Percentiles rank a stretch among this genome's conserved stretches.
Conservation (phyloP, 2,113 vertebrate genomes). For the Turnix velox region DNA sequence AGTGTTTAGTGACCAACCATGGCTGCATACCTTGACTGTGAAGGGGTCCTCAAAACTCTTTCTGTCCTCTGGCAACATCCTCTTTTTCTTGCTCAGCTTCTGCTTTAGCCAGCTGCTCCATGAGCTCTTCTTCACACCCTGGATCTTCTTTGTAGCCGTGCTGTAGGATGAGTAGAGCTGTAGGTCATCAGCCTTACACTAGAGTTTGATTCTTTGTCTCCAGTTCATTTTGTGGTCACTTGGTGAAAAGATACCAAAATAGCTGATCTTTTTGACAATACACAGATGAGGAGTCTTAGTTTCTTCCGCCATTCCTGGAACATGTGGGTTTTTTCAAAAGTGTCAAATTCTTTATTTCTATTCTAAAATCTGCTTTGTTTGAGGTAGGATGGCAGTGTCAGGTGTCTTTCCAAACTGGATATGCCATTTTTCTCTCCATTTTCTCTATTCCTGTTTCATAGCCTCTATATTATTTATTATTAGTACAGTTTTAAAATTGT, state of each 20-base stretch:
- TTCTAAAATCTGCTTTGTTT: neutral
- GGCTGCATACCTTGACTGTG: neutral
- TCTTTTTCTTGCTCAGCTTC: conserved; percentile 41
- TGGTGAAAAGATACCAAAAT: neutral
- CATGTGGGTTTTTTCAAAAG: neutral
- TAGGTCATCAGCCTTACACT: conserved; percentile 23
- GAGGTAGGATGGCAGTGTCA: neutral
- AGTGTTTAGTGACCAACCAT: neutral
- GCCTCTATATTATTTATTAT: neutral
- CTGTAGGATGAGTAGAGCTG: conserved; percentile 32
- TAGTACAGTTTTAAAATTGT: neutral
- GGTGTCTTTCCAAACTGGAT: neutral
- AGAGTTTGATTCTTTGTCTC: neutral
- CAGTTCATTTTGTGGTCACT: neutral
- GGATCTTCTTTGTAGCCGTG: conserved; percentile 9
- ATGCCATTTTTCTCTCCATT: neutral
- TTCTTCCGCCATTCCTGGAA: conserved; percentile 9
- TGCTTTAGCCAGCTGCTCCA: conserved; percentile 38
- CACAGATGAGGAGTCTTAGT: neutral
- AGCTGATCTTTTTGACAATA: conserved; percentile 6
- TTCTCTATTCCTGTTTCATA: neutral
- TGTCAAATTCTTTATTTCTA: neutral
- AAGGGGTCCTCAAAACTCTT: conserved; percentile 17
- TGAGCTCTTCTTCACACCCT: neutral
- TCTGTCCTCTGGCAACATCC: conserved; percentile 18